phyloP scores from a whole-genome alignment of 2,797 vertebrate species.

The Strix occidentalis region DNA sequence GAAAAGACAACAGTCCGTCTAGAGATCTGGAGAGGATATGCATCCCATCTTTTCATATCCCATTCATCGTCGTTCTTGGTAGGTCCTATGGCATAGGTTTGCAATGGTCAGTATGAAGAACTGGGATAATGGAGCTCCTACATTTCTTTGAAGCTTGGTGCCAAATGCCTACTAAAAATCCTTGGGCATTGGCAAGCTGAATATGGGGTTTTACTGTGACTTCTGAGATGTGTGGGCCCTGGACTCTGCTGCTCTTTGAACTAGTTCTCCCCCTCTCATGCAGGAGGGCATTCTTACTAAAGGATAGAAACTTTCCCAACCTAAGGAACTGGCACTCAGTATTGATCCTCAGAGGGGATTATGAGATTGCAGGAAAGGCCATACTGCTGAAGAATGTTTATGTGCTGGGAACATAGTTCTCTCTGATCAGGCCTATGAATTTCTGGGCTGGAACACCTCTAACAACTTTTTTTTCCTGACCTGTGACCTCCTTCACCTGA shows the following conservation, averaged over 20 bases:
- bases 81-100: not conserved
- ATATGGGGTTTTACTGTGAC: not conserved
- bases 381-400: too few relatives aligned
- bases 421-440: too few relatives aligned
- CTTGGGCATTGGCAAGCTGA: not conserved
- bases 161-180: not conserved
- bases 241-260: not conserved
- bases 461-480: too few relatives aligned
- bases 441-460: too few relatives aligned
- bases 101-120: not conserved
- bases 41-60: not conserved
- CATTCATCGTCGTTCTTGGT: fast-evolving
- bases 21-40: not conserved
- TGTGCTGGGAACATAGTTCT: too few relatives aligned
- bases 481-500: too few relatives aligned
- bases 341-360: too few relatives aligned
- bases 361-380: too few relatives aligned
- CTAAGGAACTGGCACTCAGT: too few relatives aligned
- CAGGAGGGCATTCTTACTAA: too few relatives aligned
- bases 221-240: not conserved
- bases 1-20: not conserved
- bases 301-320: too few relatives aligned
- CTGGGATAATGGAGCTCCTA: not conserved
- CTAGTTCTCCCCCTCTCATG: not conserved
- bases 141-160: not conserved